Conservation (phyloP, 2,888 invertebrate species). For the Fragum sueziense region DNA sequence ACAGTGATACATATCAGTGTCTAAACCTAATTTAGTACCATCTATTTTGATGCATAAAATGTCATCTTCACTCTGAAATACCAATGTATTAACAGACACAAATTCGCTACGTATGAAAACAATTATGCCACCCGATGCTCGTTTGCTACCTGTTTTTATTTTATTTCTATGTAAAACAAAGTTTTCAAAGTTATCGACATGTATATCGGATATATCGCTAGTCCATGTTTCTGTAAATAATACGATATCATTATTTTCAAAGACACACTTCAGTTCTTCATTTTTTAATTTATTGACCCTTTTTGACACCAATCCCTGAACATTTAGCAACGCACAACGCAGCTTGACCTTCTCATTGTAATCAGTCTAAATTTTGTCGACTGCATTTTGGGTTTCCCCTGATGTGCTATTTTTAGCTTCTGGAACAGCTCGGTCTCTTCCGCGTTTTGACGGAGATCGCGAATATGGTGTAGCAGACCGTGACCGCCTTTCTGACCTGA, state of each 20-base stretch:
- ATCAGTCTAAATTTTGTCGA: background rate
- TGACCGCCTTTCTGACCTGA: too few relatives aligned
- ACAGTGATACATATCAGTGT: slow-evolving; percentile 25
- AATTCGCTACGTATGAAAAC: background rate
- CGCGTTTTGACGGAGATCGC: too few relatives aligned
- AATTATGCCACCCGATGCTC: too few relatives aligned
- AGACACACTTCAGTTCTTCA: slow-evolving; percentile 1
- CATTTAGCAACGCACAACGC: too few relatives aligned
- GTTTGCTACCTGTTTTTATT: too few relatives aligned
- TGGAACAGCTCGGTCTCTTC: too few relatives aligned
- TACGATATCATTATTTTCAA: slow-evolving; percentile 10
- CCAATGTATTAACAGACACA: background rate
- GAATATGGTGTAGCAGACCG: too few relatives aligned
- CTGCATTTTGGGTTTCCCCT: too few relatives aligned
- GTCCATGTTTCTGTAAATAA: slow-evolving; percentile 25
- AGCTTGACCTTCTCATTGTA: slow-evolving; percentile 15
- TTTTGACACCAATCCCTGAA: background rate
- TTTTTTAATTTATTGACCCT: background rate
- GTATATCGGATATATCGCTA: background rate
- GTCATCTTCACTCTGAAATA: slow-evolving; percentile 19
- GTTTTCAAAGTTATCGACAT: too few relatives aligned
- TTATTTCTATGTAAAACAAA: too few relatives aligned
- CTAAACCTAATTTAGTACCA: background rate
- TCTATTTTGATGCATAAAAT: slow-evolving; percentile 2
- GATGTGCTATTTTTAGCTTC: too few relatives aligned